Evolutionary conservation across 2,113 vertebrate species (phyloP).

Genomic region (Etheostoma spectabile): DNA sequence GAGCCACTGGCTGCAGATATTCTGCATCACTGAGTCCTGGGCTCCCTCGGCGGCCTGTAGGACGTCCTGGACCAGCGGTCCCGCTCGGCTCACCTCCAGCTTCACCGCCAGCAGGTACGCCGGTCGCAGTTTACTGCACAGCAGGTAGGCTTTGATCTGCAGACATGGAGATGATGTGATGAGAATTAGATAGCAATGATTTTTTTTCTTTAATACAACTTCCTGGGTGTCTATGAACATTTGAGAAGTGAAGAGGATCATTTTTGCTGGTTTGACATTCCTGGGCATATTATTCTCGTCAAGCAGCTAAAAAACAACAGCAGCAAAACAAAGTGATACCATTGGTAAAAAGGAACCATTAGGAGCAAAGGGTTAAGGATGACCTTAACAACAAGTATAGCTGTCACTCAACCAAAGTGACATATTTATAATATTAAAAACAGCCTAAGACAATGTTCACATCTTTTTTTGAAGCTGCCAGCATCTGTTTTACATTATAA

Average conservation of each 20-base stretch:
- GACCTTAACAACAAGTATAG: neutral
- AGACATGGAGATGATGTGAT: neutral
- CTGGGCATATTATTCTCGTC: neutral
- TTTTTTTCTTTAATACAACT: neutral
- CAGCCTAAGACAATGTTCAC: too few relatives aligned
- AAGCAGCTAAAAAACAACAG: too few relatives aligned
- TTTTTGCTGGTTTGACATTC: neutral
- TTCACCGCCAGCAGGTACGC: constrained; percentile 95
- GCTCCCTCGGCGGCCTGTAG: constrained; percentile 86
- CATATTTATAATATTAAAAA: too few relatives aligned
- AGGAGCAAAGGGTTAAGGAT: neutral
- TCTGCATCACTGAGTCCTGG: constrained; percentile 89
- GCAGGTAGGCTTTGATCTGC: constrained; percentile 93
- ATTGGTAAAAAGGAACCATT: neutral
- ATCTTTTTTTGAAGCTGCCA: too few relatives aligned
- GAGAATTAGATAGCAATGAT: neutral
- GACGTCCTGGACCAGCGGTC: constrained; percentile 90
- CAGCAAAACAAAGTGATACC: neutral
- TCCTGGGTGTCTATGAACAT: too few relatives aligned
- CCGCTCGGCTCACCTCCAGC: constrained; percentile 86
- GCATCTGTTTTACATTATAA: too few relatives aligned
- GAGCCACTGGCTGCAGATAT: constrained; percentile 96
- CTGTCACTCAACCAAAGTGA: neutral
- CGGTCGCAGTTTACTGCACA: constrained; percentile 91
- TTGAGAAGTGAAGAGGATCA: neutral